phyloP scores from a whole-genome alignment of 2,797 vertebrate species.

The Poliocrania exsul region DNA sequence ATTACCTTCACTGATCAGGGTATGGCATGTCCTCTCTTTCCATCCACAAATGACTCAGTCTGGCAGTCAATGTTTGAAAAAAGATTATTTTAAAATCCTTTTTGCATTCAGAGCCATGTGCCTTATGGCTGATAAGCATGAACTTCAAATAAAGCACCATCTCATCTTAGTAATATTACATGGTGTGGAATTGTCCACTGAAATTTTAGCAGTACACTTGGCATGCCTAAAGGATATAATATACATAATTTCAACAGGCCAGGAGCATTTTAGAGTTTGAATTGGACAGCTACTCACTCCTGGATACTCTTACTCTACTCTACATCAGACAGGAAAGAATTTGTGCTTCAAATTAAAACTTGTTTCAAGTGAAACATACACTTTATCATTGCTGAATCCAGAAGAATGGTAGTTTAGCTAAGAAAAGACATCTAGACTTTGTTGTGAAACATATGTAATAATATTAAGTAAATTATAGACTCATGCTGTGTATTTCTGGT shows the following conservation, averaged over 20 bases:
- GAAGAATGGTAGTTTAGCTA: neutral
- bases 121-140: neutral
- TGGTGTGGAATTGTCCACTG: neutral
- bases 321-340: slow-evolving; percentile 5
- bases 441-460: neutral
- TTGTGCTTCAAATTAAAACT: slow-evolving; percentile 37
- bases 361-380: neutral
- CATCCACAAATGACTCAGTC: neutral
- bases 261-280: neutral
- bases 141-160: slow-evolving; percentile 7
- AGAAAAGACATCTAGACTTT: neutral
- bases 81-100: neutral
- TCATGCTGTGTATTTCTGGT: neutral
- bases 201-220: neutral
- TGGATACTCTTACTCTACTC: neutral
- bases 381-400: neutral
- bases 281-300: neutral
- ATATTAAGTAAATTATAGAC: neutral
- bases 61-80: neutral
- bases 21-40: neutral
- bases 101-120: neutral
- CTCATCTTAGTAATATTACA: neutral
- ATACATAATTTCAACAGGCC: neutral
- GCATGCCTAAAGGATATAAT: neutral
- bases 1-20: neutral